These are phyloP conservation scores for Dyspetes luteomarginatus DNA, from an alignment of 2,888 invertebrate species.

Conservation along the genomic window DNA sequence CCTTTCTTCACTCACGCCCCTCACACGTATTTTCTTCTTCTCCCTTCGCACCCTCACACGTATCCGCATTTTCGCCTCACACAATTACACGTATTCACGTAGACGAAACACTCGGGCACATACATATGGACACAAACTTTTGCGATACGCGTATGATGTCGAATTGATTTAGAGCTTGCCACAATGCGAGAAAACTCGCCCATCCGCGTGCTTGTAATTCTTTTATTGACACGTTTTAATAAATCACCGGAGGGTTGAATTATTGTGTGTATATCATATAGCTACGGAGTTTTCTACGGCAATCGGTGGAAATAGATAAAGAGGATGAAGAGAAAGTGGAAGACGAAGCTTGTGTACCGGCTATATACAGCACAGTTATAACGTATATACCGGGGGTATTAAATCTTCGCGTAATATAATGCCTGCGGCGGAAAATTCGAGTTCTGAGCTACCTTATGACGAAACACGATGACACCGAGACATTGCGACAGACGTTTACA, in stretches of 20 bases:
- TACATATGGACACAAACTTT: background rate
- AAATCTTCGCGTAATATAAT: conserved; percentile 27
- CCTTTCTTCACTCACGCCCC: background rate
- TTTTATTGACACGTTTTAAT: conserved; percentile 63
- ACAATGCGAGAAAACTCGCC: conserved; percentile 37
- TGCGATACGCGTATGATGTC: background rate
- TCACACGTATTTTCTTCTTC: conserved; percentile 29
- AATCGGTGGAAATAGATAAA: conserved; percentile 30
- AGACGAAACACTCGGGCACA: no score
- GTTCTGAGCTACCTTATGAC: background rate
- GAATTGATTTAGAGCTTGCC: conserved; percentile 48
- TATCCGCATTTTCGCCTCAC: background rate
- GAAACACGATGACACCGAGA: background rate
- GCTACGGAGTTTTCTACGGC: conserved; percentile 20
- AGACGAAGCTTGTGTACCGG: background rate
- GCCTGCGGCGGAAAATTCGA: background rate
- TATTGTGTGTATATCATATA: conserved; percentile 46
- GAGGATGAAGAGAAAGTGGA: conserved; percentile 3
- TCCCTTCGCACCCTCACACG: conserved; percentile 19
- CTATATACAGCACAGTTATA: background rate
- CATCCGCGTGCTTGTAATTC: conserved; percentile 58
- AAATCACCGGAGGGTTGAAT: conserved; percentile 50
- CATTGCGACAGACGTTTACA: conserved; percentile 11
- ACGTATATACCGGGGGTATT: background rate
- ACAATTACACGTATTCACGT: background rate